Conservation (phyloP, 1,140 invertebrate genomes). For the Drosophila oshimai region DNA sequence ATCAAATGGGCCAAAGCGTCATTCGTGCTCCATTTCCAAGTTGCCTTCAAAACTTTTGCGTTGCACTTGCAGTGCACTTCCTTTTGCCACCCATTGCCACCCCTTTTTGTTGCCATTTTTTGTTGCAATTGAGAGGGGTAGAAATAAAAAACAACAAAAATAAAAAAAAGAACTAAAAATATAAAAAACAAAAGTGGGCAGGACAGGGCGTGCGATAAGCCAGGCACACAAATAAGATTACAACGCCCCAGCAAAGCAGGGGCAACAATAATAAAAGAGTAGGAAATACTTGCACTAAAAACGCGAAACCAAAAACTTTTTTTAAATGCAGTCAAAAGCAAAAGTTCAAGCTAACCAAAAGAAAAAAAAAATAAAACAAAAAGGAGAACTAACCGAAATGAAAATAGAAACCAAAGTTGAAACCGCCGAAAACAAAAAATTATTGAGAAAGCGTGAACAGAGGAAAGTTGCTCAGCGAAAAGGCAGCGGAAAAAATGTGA, state of each 20-base stretch:
- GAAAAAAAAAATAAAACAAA: constrained; percentile 3
- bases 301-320: constrained; percentile 49
- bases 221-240: constrained; percentile 67
- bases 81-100: background rate
- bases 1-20: constrained; percentile 57
- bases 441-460: constrained; percentile 26
- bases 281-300: constrained; percentile 47
- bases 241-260: constrained; percentile 29
- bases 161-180: background rate
- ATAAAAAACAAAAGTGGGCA: constrained; percentile 8
- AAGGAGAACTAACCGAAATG: constrained; percentile 10
- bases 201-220: constrained; percentile 61
- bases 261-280: constrained; percentile 15
- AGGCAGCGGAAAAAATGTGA: background rate
- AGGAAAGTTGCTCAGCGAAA: background rate
- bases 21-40: constrained; percentile 65
- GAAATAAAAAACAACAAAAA: constrained; percentile 18
- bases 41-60: constrained; percentile 56
- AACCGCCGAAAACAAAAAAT: constrained; percentile 21
- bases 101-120: constrained; percentile 34
- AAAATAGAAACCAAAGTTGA: constrained; percentile 50
- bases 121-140: constrained; percentile 50
- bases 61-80: constrained; percentile 48
- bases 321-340: constrained; percentile 61
- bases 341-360: constrained; percentile 45